Evolutionary conservation across 2,797 vertebrate genomes (phyloP), one percentile per base, ranked within the genome.

Genomic region (Premnoplex brunnescens): DNA sequence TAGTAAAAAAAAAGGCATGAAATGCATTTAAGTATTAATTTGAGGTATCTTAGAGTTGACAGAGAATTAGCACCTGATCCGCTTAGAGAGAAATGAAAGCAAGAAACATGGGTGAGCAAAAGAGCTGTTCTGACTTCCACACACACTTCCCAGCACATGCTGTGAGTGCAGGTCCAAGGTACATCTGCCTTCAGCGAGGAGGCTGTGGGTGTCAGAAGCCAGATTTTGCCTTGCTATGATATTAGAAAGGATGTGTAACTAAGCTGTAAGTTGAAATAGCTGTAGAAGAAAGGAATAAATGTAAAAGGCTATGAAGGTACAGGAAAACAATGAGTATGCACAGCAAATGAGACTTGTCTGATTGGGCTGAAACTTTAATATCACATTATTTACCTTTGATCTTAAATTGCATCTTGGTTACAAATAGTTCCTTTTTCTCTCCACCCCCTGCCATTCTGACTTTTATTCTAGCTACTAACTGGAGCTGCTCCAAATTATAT

Each of bases 401-500:
- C 30, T 79, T n/a, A 34, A 84, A 37, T 49, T 41, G 8, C 2
- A 6, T 63, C 62, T 77, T 51, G 7, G 12, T 59, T 80, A 48
- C 41, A 78, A 77, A 41, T 43, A 17, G 9, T 39, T 30, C 6
- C 15, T 34, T 79, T 62, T 76, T 39, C 51, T 76, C n/a, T 14
- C 62, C 32, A 36, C 5, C 18, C 24, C 3, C 5, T 54, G 69
- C 49, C 54, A 14, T 46, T 82, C 51, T 82, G 23, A 60, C 54
- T 73, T 15, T 81, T 78, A 16, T 30, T 21, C 48, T 78, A 4
- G 43, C 37, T 23, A 2, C 41, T 52, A 68, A 39, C 28, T 76
- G 79, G 43, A 28, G 4, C 12, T 4, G 0, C 37, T 17, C 32
- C 27, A 20, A 49, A 41, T 12, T 24, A 27, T n/a, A 0, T 32